These are phyloP conservation scores for Cephus pulcher DNA, from an alignment of 2,888 invertebrate genomes.

Conservation along the genomic window DNA sequence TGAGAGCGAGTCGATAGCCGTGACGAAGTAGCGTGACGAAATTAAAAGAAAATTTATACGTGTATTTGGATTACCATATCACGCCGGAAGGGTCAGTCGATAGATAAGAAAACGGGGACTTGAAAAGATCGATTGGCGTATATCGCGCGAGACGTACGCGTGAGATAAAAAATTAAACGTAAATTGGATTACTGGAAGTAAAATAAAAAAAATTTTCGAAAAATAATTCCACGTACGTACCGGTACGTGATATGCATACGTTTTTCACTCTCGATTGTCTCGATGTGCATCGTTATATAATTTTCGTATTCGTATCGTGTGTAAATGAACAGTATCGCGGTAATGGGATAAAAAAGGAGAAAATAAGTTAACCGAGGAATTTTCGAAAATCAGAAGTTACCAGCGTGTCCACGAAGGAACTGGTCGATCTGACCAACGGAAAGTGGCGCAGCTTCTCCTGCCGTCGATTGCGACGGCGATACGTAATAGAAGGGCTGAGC, in stretches of 20 bases:
- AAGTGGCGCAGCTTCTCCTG: constrained; percentile 52
- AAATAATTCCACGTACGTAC: background rate
- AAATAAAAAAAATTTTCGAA: background rate
- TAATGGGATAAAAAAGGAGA: background rate
- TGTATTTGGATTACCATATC: background rate
- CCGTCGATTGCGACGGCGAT: constrained; percentile 47
- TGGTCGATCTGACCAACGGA: constrained; percentile 83
- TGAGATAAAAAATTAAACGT: background rate
- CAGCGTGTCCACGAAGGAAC: constrained; percentile 74
- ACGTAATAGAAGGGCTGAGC: constrained; percentile 64
- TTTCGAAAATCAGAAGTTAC: constrained; percentile 31
- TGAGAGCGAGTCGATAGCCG: constrained; percentile 2
- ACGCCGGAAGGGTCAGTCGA: background rate
- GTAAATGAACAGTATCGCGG: constrained; percentile 36
- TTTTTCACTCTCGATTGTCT: constrained; percentile 66
- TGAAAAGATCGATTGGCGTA: background rate
- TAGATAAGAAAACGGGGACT: background rate
- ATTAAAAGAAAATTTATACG: background rate
- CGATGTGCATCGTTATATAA: constrained; percentile 34
- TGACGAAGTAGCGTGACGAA: background rate
- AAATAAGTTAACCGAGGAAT: constrained; percentile 1
- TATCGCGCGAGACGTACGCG: background rate
- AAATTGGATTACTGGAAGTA: background rate
- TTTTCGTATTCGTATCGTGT: background rate
- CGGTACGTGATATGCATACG: background rate